A percentile compares a stretch with the other conserved stretches of the same genome.
Conservation (phyloP, 2,113 vertebrate species). For the Chauna torquata region DNA sequence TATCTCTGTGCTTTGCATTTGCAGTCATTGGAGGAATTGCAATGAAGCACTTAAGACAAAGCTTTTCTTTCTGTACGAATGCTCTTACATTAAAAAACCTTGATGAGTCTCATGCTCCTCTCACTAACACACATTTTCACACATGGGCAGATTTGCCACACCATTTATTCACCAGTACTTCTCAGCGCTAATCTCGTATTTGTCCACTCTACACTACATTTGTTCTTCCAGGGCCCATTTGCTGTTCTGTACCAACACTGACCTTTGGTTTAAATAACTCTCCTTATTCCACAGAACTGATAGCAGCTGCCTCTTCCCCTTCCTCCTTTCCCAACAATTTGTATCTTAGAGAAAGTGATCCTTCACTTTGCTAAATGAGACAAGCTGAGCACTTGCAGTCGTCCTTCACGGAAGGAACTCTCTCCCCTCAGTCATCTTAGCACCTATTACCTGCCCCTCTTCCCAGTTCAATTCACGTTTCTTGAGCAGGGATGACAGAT, state of each 20-base stretch:
- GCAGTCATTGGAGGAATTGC: background rate
- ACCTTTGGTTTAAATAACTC: background rate
- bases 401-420: background rate
- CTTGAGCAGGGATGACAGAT: background rate
- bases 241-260: background rate
- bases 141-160: background rate
- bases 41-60: conserved; percentile 14
- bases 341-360: background rate
- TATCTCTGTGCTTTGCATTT: background rate
- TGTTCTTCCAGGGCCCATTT: background rate
- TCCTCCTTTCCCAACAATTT: background rate
- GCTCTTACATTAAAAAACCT: background rate
- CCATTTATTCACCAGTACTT: background rate
- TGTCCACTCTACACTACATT: fast-evolving
- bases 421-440: background rate
- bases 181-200: background rate
- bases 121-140: background rate
- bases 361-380: background rate
- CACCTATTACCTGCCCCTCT: background rate
- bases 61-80: background rate
- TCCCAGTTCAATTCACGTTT: background rate
- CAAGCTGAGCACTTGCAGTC: background rate
- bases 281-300: background rate
- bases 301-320: background rate
- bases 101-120: background rate